Percentiles rank a stretch among this genome's conserved stretches.
Evolutionary conservation across 2,113 vertebrate species (phyloP).

Genomic region (Elaphurus davidianus): DNA sequence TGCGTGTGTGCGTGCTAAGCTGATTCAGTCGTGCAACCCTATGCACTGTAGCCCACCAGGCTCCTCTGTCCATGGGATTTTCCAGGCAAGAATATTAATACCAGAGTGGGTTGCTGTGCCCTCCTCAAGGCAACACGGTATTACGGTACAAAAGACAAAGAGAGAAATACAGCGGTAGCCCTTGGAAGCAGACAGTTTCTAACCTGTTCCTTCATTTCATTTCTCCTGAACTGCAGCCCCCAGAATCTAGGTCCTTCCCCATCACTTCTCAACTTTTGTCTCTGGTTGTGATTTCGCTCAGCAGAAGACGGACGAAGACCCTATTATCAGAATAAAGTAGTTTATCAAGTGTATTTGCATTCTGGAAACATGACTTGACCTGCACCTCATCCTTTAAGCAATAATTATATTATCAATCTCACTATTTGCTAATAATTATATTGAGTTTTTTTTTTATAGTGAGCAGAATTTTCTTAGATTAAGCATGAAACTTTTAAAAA

Average conservation of each 20-base stretch:
- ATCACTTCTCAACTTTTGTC: conserved; percentile 50
- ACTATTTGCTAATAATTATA: neutral
- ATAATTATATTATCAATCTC: neutral
- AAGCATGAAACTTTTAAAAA: neutral
- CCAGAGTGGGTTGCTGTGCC: neutral
- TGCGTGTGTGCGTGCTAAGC: fast-evolving
- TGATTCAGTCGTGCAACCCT: neutral
- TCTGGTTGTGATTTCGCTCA: conserved; percentile 74
- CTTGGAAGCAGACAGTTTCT: neutral
- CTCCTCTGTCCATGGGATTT: neutral
- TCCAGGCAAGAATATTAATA: neutral
- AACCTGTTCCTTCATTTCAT: conserved; percentile 82
- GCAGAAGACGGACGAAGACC: conserved; percentile 90
- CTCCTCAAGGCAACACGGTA: neutral
- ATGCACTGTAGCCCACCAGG: neutral
- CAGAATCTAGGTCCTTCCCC: conserved; percentile 47
- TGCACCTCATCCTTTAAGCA: neutral
- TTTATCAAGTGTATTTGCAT: neutral
- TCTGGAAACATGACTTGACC: conserved; percentile 19
- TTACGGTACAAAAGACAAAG: fast-evolving
- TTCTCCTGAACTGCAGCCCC: conserved; percentile 68
- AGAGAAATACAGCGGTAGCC: neutral
- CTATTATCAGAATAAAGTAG: conserved; percentile 75
- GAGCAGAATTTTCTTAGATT: neutral
- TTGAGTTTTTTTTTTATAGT: neutral